These are phyloP conservation scores for Drosophila mimica DNA, from an alignment of 2,888 invertebrate species.

Conservation along the genomic window DNA sequence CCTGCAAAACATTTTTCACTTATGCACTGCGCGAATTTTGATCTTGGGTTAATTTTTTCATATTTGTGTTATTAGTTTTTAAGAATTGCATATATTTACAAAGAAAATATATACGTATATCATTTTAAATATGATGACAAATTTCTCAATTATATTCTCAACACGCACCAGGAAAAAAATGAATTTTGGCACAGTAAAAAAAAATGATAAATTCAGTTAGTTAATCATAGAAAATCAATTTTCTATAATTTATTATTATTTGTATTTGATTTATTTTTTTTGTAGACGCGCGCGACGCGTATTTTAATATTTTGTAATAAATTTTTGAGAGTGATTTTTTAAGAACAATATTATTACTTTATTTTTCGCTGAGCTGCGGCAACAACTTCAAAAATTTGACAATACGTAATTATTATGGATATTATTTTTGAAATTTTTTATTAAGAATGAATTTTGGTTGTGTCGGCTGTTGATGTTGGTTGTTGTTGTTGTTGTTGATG, in stretches of 20 bases:
- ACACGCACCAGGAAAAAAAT: constrained; percentile 42
- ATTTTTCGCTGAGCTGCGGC: constrained; percentile 42
- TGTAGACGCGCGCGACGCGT: constrained; percentile 55
- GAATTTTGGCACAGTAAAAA: constrained; percentile 46
- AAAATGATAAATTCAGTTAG: constrained; percentile 36
- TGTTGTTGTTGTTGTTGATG: constrained; percentile 30
- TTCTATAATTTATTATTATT: background rate
- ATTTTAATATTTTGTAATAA: constrained; percentile 3
- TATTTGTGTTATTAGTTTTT: constrained; percentile 7
- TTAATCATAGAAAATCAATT: constrained; percentile 2
- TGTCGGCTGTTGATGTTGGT: constrained; percentile 19
- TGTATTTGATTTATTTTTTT: background rate
- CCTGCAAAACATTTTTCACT: constrained; percentile 28
- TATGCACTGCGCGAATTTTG: constrained; percentile 19
- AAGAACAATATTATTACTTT: constrained; percentile 4
- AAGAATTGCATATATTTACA: background rate
- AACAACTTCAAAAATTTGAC: constrained; percentile 39
- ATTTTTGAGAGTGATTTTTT: constrained; percentile 7
- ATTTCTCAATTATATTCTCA: constrained; percentile 31
- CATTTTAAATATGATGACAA: constrained; percentile 3
- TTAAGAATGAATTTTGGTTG: constrained; percentile 27
- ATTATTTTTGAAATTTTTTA: constrained; percentile 22
- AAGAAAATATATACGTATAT: background rate
- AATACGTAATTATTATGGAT: constrained; percentile 1
- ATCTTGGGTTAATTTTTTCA: background rate